These are phyloP conservation scores for Archilochus colubris DNA, from an alignment of 2,113 vertebrate species.

Conservation along the genomic window DNA sequence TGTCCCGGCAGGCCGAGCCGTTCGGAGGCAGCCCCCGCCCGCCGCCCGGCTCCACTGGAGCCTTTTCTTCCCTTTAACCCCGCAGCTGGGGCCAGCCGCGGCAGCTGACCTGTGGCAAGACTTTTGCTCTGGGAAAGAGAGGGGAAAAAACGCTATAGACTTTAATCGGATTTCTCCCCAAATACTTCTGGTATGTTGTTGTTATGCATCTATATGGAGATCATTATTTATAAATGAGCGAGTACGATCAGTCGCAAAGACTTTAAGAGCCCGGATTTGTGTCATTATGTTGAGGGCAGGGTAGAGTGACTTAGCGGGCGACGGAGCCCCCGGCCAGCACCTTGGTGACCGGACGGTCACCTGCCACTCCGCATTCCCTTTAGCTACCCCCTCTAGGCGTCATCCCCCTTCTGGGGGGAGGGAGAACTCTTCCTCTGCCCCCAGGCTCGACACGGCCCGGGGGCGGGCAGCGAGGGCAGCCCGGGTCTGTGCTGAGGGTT, in stretches of 20 bases:
- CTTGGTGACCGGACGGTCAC: not conserved
- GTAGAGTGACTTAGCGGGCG: not conserved
- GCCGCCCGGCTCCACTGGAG: not conserved
- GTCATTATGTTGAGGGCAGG: conserved; percentile 30
- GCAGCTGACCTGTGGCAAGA: conserved; percentile 27
- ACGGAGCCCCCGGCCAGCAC: not conserved
- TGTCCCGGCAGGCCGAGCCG: not conserved
- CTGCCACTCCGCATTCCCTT: not conserved
- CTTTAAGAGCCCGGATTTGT: conserved; percentile 65
- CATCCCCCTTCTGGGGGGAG: not conserved
- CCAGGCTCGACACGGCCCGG: not conserved
- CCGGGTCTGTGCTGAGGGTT: too few relatives aligned
- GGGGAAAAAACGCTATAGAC: not conserved
- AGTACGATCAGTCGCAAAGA: conserved; percentile 46
- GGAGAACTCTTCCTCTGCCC: not conserved
- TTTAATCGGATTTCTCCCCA: conserved; percentile 59
- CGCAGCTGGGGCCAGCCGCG: not conserved
- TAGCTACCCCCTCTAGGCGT: not conserved
- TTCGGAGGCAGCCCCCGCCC: not conserved
- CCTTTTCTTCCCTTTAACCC: conserved; percentile 4
- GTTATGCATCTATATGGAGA: conserved; percentile 61
- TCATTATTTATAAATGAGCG: conserved; percentile 65
- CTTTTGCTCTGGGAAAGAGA: conserved; percentile 19
- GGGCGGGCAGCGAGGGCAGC: not conserved
- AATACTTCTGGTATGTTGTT: conserved; percentile 61